phyloP scores from a whole-genome alignment of 2,113 vertebrate species.

The Nannobrachium achirus region DNA sequence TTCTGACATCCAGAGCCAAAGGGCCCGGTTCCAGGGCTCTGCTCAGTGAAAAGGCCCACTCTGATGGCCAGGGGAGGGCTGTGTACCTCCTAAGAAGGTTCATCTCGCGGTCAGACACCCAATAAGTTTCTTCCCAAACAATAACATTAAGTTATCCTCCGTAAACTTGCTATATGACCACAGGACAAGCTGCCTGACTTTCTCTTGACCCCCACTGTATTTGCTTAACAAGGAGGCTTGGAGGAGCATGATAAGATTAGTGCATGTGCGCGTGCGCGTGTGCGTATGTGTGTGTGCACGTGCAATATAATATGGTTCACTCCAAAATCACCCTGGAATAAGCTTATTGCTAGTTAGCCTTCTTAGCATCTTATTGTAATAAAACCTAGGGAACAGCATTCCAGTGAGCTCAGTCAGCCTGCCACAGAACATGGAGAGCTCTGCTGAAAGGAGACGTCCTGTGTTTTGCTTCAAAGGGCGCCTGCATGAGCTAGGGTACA shows the following conservation, averaged over 20 bases:
- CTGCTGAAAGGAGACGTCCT: constrained; percentile 49
- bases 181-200: constrained; percentile 47
- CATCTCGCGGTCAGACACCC: constrained; percentile 58
- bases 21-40: constrained; percentile 49
- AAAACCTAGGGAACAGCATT: constrained; percentile 30
- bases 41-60: constrained; percentile 52
- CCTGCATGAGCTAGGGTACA: constrained; percentile 27
- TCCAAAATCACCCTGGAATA: constrained; percentile 16
- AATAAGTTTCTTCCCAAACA: constrained; percentile 54
- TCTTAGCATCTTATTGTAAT: constrained; percentile 33
- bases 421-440: constrained; percentile 47
- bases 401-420: constrained; percentile 24
- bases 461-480: constrained; percentile 63
- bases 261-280: constrained; percentile 5
- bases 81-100: constrained; percentile 18
- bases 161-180: constrained; percentile 25
- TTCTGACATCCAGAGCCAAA: constrained; percentile 46
- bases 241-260: constrained; percentile 30
- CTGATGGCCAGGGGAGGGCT: constrained; percentile 45
- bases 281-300: constrained; percentile 13
- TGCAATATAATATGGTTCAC: neutral
- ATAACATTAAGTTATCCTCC: constrained; percentile 59
- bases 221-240: constrained; percentile 40
- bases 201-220: constrained; percentile 38
- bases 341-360: constrained; percentile 35